Conservation (phyloP, 2,888 invertebrate genomes). For the Sinodicranocentrus sp. region DNA sequence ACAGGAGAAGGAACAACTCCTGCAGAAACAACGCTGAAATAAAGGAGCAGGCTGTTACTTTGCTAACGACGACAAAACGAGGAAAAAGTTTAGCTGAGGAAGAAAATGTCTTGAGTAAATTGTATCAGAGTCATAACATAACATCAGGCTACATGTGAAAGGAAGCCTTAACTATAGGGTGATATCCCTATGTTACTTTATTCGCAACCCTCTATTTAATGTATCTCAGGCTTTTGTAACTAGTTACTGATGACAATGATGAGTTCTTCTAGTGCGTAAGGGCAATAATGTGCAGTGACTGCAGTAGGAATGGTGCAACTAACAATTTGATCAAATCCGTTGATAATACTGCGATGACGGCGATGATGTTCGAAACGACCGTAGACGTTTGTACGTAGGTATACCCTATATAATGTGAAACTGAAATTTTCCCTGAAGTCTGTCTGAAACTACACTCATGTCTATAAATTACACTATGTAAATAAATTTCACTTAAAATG, state of each 20-base stretch:
- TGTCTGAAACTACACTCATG: background rate
- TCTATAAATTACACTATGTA: constrained; percentile 3
- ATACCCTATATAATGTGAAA: background rate
- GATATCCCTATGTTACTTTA: background rate
- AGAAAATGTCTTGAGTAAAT: constrained; percentile 28
- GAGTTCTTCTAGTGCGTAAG: background rate
- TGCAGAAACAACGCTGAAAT: constrained; percentile 26
- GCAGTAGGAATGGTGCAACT: too few species aligned
- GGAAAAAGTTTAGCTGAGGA: background rate
- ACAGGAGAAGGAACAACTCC: background rate
- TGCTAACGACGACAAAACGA: background rate
- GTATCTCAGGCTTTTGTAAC: background rate
- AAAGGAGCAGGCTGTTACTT: background rate
- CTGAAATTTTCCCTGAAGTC: background rate
- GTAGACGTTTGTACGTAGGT: background rate
- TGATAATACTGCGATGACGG: constrained; percentile 22
- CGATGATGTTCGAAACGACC: constrained; percentile 30
- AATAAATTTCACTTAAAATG: background rate
- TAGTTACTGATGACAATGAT: background rate
- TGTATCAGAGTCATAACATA: background rate
- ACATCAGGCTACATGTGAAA: too few species aligned
- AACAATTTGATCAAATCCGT: background rate
- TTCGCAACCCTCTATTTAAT: too few species aligned
- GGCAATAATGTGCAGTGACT: background rate
- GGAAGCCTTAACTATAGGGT: too few species aligned